Evolutionary conservation across 2,888 invertebrate species (phyloP), one percentile per base, ranked within the genome.

Genomic region (Resseliella maxima): DNA sequence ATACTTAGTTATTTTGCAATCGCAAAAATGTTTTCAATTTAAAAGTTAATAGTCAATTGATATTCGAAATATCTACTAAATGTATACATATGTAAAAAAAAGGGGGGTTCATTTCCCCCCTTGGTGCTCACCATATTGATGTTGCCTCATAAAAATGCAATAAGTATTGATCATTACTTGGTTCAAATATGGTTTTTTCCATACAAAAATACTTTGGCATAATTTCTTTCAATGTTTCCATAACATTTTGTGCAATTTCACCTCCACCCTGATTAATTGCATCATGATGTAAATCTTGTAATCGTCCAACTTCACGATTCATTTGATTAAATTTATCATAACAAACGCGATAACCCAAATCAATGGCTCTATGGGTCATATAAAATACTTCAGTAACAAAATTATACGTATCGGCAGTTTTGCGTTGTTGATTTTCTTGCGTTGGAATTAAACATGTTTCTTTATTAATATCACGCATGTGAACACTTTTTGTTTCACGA

Each of bases 351-450:
- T 94, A 93, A 36, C 95, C 95, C 86, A 98, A 92, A 90, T 97
- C 95, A 86, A 98, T 93, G 86, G 96, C 94, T 89, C 95, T 95
- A 90, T 98, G 98, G 0, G 97, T 95, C 92, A 98, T 93, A 91
- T 95, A 98, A 90, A 98, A 98, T 89, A 96, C 95, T 90, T 98
- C 97, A 0, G 97, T 97, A 21, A 97, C 94, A 90, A 98, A 98
- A 89, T 94, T 95, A 89, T 94, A 96, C 27, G 92, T 92, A 0
- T 93, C 92, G 27, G 91, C 89, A 0, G 92, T 93, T 0, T 93
- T 91, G 21, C 95, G 91, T 64, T 90, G 91, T 86, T 93, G 93
- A 35, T 91, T 92, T 85, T 93, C 93, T 0, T 92, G 90, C 10
- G 6, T 35, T 18, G 97, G 96, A 87, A 97, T 91, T 72, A 98